Evolutionary conservation across 2,888 invertebrate species (phyloP).

Genomic region (Netelia inedita): DNA sequence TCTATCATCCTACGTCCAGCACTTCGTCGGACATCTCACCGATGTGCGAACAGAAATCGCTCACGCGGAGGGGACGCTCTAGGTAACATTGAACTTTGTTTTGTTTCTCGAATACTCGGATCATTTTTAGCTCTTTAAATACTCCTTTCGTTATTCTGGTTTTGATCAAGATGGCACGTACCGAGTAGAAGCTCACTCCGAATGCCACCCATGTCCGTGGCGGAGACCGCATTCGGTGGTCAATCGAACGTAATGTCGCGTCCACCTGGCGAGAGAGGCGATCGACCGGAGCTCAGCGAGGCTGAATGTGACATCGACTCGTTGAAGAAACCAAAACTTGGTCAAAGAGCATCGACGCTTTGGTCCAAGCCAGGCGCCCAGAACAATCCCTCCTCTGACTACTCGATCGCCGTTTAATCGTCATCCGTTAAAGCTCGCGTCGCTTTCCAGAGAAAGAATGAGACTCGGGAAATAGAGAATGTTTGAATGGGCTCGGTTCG

Average conservation of each 20-base stretch:
- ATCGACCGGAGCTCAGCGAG: conserved; percentile 89
- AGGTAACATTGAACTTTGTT: conserved; percentile 85
- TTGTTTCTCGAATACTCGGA: background rate
- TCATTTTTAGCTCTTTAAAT: background rate
- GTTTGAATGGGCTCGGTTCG: conserved; percentile 39
- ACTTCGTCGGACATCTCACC: conserved; percentile 92
- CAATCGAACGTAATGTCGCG: conserved; percentile 76
- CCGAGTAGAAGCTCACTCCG: conserved; percentile 87
- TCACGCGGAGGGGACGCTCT: conserved; percentile 90
- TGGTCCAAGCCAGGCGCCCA: conserved; percentile 89
- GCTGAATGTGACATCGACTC: conserved; percentile 92
- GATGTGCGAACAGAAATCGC: conserved; percentile 92
- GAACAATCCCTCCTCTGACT: conserved; percentile 89
- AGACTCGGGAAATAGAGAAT: background rate
- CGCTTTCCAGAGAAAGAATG: conserved; percentile 1
- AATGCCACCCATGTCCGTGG: conserved; percentile 88
- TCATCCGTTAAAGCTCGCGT: conserved; percentile 27
- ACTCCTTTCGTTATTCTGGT: conserved; percentile 20
- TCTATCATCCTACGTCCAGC: conserved; percentile 92
- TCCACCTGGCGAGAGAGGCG: conserved; percentile 82
- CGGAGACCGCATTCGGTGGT: conserved; percentile 86
- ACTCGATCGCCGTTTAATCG: conserved; percentile 90
- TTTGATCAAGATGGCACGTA: conserved; percentile 86
- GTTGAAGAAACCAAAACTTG: conserved; percentile 90
- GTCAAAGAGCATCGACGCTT: conserved; percentile 88